Percentiles rank a stretch among this genome's conserved stretches.
Evolutionary conservation across 2,888 invertebrate genomes (phyloP).

Genomic region (Drosophila atripex): DNA sequence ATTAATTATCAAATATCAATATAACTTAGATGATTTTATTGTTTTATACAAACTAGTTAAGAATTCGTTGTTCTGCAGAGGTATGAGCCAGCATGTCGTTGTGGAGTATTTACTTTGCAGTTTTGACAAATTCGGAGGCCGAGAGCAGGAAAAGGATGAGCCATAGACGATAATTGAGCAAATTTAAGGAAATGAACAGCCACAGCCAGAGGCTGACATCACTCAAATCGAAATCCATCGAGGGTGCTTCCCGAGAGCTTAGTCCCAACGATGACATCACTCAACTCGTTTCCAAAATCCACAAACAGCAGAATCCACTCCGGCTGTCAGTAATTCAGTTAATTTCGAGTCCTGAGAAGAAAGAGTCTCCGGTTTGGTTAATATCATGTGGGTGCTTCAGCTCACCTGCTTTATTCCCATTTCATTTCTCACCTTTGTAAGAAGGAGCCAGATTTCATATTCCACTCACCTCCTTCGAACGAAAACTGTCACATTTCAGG

Average conservation of each 20-base stretch:
- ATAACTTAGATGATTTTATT: too few species aligned
- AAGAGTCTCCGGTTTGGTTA: constrained; percentile 67
- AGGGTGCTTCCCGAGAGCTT: not conserved
- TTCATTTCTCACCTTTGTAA: constrained; percentile 2
- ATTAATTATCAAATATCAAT: too few species aligned
- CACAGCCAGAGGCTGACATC: constrained; percentile 36
- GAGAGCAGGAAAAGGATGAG: constrained; percentile 8
- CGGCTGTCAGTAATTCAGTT: constrained; percentile 36
- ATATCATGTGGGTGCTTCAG: constrained; percentile 52
- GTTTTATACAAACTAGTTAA: not conserved
- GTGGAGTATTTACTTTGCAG: constrained; percentile 53
- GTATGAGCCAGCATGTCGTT: not conserved
- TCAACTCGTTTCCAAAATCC: not conserved
- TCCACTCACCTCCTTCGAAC: constrained; percentile 34
- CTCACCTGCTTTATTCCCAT: constrained; percentile 40
- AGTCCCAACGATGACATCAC: constrained; percentile 25
- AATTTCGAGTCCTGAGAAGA: constrained; percentile 26
- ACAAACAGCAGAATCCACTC: constrained; percentile 24
- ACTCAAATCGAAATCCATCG: constrained; percentile 19
- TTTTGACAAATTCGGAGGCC: constrained; percentile 80
- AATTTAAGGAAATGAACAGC: constrained; percentile 34
- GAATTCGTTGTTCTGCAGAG: not conserved
- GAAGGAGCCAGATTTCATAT: constrained; percentile 30
- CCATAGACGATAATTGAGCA: constrained; percentile 21
- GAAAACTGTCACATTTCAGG: constrained; percentile 79